Evolutionary conservation across 1,140 invertebrate species (phyloP).

Genomic region (Trichonephila inaurata): DNA sequence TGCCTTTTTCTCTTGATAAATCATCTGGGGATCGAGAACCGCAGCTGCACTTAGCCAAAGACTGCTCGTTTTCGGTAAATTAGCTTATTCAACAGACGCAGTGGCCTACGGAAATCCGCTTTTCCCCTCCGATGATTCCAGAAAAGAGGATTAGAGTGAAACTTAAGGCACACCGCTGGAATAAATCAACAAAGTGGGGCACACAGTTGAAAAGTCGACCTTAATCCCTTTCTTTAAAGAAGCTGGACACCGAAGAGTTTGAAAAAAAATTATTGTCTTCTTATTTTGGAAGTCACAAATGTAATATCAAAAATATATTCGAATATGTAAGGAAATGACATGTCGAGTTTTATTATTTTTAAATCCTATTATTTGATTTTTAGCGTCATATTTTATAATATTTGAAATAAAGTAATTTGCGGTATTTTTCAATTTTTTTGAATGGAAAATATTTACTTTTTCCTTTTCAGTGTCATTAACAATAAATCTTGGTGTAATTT

Average conservation of each 20-base stretch:
- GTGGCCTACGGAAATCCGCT: conserved; percentile 2
- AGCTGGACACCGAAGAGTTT: neutral
- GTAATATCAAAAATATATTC: too few species aligned
- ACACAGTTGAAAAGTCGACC: neutral
- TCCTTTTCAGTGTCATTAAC: too few species aligned
- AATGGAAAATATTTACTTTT: too few species aligned
- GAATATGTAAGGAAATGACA: too few species aligned
- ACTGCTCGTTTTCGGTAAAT: conserved; percentile 7
- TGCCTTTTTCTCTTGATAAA: neutral
- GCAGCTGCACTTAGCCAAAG: neutral
- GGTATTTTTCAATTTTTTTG: too few species aligned
- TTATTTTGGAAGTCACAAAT: too few species aligned
- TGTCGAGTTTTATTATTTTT: too few species aligned
- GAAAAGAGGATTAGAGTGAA: neutral
- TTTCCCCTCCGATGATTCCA: conserved; percentile 9
- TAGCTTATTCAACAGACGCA: conserved; percentile 29
- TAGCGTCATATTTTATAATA: too few species aligned
- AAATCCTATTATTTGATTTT: too few species aligned
- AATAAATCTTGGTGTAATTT: too few species aligned
- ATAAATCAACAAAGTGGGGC: neutral
- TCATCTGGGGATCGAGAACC: neutral
- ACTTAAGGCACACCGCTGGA: neutral
- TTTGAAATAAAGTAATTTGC: too few species aligned
- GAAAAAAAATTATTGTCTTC: neutral
- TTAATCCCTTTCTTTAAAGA: neutral